Conservation (phyloP, 2,888 invertebrate species). For the Erebia palarica region DNA sequence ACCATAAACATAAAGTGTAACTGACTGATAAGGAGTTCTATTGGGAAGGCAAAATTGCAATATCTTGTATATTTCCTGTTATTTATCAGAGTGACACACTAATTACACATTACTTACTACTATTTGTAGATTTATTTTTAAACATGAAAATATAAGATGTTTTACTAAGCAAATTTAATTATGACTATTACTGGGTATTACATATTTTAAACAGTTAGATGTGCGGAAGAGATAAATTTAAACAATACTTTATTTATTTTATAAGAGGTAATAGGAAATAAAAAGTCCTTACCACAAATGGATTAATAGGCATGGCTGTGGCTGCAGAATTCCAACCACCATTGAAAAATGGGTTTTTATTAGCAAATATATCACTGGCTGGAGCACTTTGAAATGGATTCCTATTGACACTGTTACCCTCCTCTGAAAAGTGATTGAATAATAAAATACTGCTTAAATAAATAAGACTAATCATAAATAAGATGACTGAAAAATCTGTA, state of each 20-base stretch:
- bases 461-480: neutral
- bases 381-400: slow-evolving; percentile 77
- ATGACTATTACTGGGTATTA: neutral
- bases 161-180: neutral
- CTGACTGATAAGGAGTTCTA: slow-evolving; percentile 48
- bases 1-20: slow-evolving; percentile 25
- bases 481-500: slow-evolving; percentile 44
- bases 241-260: no score
- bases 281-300: slow-evolving; percentile 67
- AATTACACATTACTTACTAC: neutral
- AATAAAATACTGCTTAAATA: neutral
- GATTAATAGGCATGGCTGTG: slow-evolving; percentile 65
- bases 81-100: slow-evolving; percentile 42
- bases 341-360: slow-evolving; percentile 76
- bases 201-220: neutral
- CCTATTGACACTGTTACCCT: slow-evolving; percentile 62
- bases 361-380: slow-evolving; percentile 70
- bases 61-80: slow-evolving; percentile 41
- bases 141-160: neutral
- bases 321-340: slow-evolving; percentile 68
- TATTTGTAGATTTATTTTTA: neutral
- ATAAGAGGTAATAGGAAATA: neutral
- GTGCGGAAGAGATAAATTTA: no score
- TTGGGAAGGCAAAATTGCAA: slow-evolving; percentile 41
- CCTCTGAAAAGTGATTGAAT: slow-evolving; percentile 60